These are phyloP conservation scores for Cassiopea xamachana DNA, from an alignment of 30 jellyfish, hydroid and myxozoan genomes.

Conservation along the genomic window DNA sequence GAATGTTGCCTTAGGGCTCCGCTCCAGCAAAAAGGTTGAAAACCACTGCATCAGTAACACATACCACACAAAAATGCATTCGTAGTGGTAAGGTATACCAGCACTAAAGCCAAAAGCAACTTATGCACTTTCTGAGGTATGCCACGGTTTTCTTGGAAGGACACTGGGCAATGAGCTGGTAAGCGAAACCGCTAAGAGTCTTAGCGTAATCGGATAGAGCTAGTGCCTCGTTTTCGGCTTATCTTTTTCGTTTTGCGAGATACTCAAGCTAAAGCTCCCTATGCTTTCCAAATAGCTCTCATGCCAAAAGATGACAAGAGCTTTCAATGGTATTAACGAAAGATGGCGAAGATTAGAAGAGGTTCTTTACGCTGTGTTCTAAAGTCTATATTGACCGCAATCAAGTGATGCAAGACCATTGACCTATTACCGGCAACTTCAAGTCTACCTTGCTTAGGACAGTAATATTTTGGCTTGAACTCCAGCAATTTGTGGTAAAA, in stretches of 20 bases:
- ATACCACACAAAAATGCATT: too few relatives aligned
- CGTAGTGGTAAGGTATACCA: too few relatives aligned
- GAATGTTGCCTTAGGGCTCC: too few relatives aligned
- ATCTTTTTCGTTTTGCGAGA: not conserved
- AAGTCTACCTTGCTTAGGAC: not conserved
- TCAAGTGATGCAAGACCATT: not conserved
- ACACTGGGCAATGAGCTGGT: not conserved
- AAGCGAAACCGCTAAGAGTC: not conserved
- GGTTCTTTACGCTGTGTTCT: not conserved
- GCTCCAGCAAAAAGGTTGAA: too few relatives aligned
- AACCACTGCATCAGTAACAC: too few relatives aligned
- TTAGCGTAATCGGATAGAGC: not conserved
- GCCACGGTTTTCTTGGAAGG: not conserved
- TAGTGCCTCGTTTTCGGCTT: not conserved
- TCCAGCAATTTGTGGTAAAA: too few relatives aligned
- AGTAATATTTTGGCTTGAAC: too few relatives aligned
- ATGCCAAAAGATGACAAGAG: not conserved
- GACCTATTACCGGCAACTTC: not conserved
- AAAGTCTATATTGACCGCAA: not conserved
- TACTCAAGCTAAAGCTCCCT: not conserved
- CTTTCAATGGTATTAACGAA: not conserved
- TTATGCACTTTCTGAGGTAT: too few relatives aligned
- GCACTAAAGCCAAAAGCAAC: too few relatives aligned
- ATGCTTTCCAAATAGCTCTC: not conserved
- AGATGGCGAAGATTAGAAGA: not conserved